Evolutionary conservation across 2,888 invertebrate genomes (phyloP).

Genomic region (Exocentrus adspersus): DNA sequence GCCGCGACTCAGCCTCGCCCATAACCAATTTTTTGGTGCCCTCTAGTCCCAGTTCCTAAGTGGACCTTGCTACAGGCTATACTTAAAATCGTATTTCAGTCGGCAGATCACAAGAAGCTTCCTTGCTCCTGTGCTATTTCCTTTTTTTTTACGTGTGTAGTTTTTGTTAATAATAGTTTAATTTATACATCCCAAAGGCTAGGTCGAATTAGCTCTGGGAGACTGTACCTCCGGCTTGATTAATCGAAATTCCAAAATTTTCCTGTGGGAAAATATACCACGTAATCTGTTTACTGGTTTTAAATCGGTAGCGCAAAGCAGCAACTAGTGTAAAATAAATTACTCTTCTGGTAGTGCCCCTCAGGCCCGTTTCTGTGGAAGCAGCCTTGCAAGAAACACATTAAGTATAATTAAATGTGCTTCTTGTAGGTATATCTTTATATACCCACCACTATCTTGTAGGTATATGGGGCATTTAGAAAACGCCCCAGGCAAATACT

Average conservation of each 20-base stretch:
- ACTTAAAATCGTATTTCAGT: conserved; percentile 23
- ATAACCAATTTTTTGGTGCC: conserved; percentile 16
- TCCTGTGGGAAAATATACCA: not conserved
- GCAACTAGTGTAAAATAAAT: conserved; percentile 12
- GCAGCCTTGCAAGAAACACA: conserved; percentile 7
- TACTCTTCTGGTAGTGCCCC: conserved; percentile 5
- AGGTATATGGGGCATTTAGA: too few species aligned
- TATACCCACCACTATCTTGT: too few species aligned
- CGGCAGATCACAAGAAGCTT: conserved; percentile 4
- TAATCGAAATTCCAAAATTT: conserved; percentile 1
- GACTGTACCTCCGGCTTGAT: conserved; percentile 3
- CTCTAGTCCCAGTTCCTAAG: conserved; percentile 14
- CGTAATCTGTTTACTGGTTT: not conserved
- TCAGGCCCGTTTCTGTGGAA: conserved; percentile 4
- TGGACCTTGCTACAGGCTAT: conserved; percentile 12
- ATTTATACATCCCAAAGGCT: conserved; percentile 9
- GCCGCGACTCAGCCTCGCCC: conserved; percentile 19
- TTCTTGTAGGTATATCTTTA: not conserved
- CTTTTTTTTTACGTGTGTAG: not conserved
- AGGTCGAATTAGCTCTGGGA: not conserved
- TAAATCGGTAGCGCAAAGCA: conserved; percentile 14
- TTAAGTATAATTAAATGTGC: conserved; percentile 13
- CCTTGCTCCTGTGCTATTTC: conserved; percentile 8
- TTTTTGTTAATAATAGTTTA: conserved; percentile 17
- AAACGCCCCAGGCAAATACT: too few species aligned